A percentile compares a stretch with the other conserved stretches of the same genome.
phyloP scores from a whole-genome alignment of 2,113 vertebrate genomes.

The Perca fluviatilis region DNA sequence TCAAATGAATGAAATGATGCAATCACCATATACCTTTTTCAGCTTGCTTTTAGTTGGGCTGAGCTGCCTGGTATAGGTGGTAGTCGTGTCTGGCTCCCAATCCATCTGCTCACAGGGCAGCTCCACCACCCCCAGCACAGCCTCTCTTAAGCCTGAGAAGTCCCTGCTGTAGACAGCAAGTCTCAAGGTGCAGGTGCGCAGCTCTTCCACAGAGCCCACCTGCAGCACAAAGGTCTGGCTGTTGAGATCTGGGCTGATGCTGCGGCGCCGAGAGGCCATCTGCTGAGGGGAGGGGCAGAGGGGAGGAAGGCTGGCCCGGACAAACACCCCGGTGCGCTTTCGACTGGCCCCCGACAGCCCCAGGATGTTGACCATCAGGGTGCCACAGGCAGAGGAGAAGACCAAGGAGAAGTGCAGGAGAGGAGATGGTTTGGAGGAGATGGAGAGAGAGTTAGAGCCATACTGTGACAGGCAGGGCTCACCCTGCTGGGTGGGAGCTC shows the following conservation, averaged over 20 bases:
- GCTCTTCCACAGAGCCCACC: slow-evolving; percentile 77
- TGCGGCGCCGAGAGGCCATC: slow-evolving; percentile 54
- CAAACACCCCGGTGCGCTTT: slow-evolving; percentile 70
- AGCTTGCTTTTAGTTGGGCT: slow-evolving; percentile 79
- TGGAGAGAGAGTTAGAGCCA: slow-evolving; percentile 46
- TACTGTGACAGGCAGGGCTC: slow-evolving; percentile 43
- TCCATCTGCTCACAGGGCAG: slow-evolving; percentile 81
- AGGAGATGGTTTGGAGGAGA: slow-evolving; percentile 59
- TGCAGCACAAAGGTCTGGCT: slow-evolving; percentile 79
- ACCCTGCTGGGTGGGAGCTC: background rate
- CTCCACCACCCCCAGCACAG: slow-evolving; percentile 83
- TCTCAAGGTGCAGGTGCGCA: slow-evolving; percentile 79
- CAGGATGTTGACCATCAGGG: slow-evolving; percentile 80
- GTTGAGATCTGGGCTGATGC: slow-evolving; percentile 74
- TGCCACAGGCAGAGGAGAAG: slow-evolving; percentile 76
- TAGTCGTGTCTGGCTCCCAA: slow-evolving; percentile 75
- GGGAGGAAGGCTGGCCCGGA: slow-evolving; percentile 82
- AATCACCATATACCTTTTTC: slow-evolving; percentile 81
- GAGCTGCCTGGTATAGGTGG: slow-evolving; percentile 81
- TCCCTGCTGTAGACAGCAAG: slow-evolving; percentile 82
- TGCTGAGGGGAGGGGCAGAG: slow-evolving; percentile 62
- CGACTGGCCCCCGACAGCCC: slow-evolving; percentile 79
- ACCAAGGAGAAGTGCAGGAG: slow-evolving; percentile 81
- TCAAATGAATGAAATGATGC: background rate
- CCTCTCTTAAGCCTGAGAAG: slow-evolving; percentile 81